Evolutionary conservation across 2,888 invertebrate species (phyloP).

Genomic region (Nysson spinosus): DNA sequence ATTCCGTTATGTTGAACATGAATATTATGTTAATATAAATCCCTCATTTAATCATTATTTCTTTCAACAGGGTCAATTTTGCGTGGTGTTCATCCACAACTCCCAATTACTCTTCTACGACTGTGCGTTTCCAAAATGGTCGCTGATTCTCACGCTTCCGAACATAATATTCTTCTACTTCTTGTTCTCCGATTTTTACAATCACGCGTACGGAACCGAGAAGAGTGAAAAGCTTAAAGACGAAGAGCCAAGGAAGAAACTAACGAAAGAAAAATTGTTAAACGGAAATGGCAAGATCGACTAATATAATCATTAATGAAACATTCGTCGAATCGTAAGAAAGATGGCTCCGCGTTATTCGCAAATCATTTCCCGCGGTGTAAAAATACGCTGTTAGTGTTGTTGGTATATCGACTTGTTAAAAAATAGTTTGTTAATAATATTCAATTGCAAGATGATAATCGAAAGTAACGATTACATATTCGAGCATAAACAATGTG

Average conservation of each 20-base stretch:
- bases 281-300: slow-evolving; percentile 55
- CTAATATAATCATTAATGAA: too few relatives aligned
- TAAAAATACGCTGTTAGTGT: too few relatives aligned
- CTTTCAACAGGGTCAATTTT: slow-evolving; percentile 90
- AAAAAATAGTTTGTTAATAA: too few relatives aligned
- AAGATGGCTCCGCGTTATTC: neutral
- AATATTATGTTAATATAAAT: too few relatives aligned
- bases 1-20: too few relatives aligned
- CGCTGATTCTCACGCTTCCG: slow-evolving; percentile 89
- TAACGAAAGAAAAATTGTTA: slow-evolving; percentile 30
- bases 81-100: slow-evolving; percentile 91
- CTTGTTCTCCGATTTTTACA: slow-evolving; percentile 95
- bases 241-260: slow-evolving; percentile 23
- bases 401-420: too few relatives aligned
- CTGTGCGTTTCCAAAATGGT: slow-evolving; percentile 93
- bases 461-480: too few relatives aligned
- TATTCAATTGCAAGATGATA: too few relatives aligned
- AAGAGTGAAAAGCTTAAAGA: slow-evolving; percentile 30
- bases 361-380: too few relatives aligned
- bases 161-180: slow-evolving; percentile 96
- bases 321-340: too few relatives aligned
- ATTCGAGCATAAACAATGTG: too few relatives aligned
- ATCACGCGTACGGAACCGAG: slow-evolving; percentile 82
- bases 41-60: too few relatives aligned
- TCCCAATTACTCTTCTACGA: slow-evolving; percentile 90